Evolutionary conservation across 1,140 invertebrate species (phyloP).

Genomic region (Drosophila insularis): DNA sequence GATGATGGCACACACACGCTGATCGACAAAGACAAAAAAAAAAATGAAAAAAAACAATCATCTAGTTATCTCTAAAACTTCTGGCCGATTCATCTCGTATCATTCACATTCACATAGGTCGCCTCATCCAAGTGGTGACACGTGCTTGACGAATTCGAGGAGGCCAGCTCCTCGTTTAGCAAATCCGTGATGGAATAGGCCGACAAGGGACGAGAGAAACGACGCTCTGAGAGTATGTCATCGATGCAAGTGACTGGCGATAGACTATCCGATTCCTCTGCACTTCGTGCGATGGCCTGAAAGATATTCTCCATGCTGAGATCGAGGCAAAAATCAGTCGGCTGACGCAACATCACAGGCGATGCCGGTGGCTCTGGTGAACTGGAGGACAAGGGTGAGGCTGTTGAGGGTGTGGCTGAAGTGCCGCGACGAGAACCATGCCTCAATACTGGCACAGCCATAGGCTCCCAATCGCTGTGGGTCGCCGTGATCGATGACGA

Average conservation of each 20-base stretch:
- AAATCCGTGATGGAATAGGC: slow-evolving; percentile 80
- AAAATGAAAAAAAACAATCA: slow-evolving; percentile 3
- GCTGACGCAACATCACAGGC: slow-evolving; percentile 51
- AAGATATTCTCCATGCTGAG: slow-evolving; percentile 79
- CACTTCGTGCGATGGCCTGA: slow-evolving; percentile 70
- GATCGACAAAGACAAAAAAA: neutral
- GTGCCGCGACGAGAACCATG: slow-evolving; percentile 47
- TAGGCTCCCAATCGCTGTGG: slow-evolving; percentile 59
- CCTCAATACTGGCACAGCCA: slow-evolving; percentile 40
- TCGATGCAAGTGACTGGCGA: slow-evolving; percentile 77
- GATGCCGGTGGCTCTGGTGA: slow-evolving; percentile 62
- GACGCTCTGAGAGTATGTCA: slow-evolving; percentile 72
- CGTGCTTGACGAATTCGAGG: neutral
- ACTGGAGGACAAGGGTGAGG: slow-evolving; percentile 62
- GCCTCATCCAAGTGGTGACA: slow-evolving; percentile 46
- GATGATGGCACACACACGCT: slow-evolving; percentile 34
- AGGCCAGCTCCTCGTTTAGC: slow-evolving; percentile 66
- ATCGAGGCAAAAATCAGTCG: slow-evolving; percentile 62
- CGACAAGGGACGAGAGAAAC: slow-evolving; percentile 69
- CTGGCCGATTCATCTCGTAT: slow-evolving; percentile 52
- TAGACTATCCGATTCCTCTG: slow-evolving; percentile 56
- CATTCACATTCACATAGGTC: slow-evolving; percentile 64
- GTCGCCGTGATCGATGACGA: neutral
- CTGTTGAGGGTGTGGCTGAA: slow-evolving; percentile 73
- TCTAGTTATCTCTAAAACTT: neutral